Conservation (phyloP, 2,113 vertebrate genomes). For the Cairina moschata region DNA sequence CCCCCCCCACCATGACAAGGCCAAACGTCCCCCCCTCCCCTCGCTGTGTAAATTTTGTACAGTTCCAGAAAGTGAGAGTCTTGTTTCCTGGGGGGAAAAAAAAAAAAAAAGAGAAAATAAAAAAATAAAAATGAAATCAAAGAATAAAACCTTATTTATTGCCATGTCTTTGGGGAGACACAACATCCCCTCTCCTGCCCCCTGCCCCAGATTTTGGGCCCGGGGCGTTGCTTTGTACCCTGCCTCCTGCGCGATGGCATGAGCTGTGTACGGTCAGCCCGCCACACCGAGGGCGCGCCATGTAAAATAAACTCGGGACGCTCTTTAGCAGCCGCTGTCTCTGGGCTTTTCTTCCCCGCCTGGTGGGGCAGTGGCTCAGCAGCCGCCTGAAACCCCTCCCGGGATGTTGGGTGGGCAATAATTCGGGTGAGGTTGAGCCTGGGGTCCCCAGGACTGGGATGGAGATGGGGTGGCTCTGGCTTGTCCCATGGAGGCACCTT, state of each 20-base stretch:
- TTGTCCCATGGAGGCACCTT: background rate
- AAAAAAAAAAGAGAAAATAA: background rate
- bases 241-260: conserved; percentile 91
- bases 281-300: conserved; percentile 46
- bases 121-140: background rate
- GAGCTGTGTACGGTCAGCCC: conserved; percentile 85
- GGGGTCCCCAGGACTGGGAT: accelerated
- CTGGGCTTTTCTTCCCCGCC: background rate
- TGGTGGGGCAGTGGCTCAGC: background rate
- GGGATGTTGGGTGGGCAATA: background rate
- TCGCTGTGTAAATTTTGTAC: conserved; percentile 93
- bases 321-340: conserved; percentile 80
- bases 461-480: background rate
- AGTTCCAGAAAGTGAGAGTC: conserved; percentile 86
- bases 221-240: conserved; percentile 86
- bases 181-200: background rate
- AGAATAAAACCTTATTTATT: conserved; percentile 84
- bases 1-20: background rate
- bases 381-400: background rate
- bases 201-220: conserved; percentile 33
- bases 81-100: conserved; percentile 80
- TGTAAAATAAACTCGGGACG: conserved; percentile 90
- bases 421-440: background rate
- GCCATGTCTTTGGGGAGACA: conserved; percentile 87
- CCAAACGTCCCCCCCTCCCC: background rate